Evolutionary conservation across 2,797 vertebrate genomes (phyloP).

Genomic region (Telmatherina bonti): DNA sequence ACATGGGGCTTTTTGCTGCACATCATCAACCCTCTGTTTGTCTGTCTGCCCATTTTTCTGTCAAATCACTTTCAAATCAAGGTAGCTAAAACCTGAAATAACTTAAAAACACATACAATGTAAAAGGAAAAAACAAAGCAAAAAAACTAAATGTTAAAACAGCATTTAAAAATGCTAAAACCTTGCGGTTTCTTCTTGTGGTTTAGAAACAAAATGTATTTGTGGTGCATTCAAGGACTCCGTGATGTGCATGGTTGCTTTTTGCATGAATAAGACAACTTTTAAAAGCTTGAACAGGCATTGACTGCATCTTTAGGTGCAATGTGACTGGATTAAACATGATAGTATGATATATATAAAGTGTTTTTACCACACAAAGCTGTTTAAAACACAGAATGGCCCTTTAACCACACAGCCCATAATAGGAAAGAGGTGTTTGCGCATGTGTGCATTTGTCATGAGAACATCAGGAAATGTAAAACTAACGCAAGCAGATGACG

Average conservation of each 20-base stretch:
- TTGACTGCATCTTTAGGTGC: constrained; percentile 21
- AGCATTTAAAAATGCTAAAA: neutral
- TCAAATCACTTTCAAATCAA: no score
- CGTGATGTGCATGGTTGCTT: neutral
- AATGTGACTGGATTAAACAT: neutral
- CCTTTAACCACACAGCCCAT: constrained; percentile 4
- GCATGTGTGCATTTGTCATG: constrained; percentile 45
- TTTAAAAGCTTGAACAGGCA: neutral
- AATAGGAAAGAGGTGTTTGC: neutral
- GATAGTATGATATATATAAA: neutral
- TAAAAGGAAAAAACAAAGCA: neutral
- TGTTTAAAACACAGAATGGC: neutral
- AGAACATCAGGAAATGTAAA: constrained; percentile 45
- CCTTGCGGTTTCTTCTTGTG: no score
- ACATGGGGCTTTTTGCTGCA: no score
- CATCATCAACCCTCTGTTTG: no score
- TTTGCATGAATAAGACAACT: neutral
- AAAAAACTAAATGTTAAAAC: no score
- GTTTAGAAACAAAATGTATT: neutral
- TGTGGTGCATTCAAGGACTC: constrained; percentile 14
- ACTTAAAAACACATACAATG: no score
- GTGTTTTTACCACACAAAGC: no score
- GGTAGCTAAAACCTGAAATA: no score
- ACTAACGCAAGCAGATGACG: neutral
- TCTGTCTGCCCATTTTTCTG: no score